These are phyloP conservation scores for Alloscopus bannaensis DNA, from an alignment of 2,888 invertebrate genomes.

Conservation along the genomic window DNA sequence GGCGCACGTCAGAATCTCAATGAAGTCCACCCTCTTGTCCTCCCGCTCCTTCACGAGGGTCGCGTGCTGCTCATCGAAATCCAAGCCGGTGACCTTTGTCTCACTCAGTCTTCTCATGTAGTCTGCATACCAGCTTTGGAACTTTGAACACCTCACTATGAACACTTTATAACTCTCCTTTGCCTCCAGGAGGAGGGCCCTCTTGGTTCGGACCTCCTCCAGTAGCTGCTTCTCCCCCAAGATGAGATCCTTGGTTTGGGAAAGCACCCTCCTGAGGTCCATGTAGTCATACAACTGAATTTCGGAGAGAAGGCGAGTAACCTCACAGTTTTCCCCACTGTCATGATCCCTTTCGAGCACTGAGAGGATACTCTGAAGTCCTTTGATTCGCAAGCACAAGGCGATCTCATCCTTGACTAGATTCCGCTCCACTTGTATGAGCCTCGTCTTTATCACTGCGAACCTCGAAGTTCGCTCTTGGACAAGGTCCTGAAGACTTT, in stretches of 20 bases:
- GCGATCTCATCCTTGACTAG: constrained; percentile 54
- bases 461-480: constrained; percentile 49
- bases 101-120: constrained; percentile 58
- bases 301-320: constrained; percentile 30
- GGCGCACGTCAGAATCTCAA: constrained; percentile 61
- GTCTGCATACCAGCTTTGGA: constrained; percentile 57
- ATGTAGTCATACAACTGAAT: constrained; percentile 25
- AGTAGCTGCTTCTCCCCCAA: constrained; percentile 49
- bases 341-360: constrained; percentile 52
- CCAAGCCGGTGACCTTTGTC: constrained; percentile 33
- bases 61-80: constrained; percentile 29
- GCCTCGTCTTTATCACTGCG: constrained; percentile 47
- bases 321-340: constrained; percentile 49
- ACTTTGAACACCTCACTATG: constrained; percentile 24
- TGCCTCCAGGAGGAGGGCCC: constrained; percentile 10
- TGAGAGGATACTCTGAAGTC: constrained; percentile 55
- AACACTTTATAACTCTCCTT: constrained; percentile 43
- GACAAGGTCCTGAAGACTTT: constrained; percentile 49
- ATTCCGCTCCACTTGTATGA: constrained; percentile 55
- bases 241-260: constrained; percentile 48
- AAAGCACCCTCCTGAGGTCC: constrained; percentile 33
- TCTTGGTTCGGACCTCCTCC: constrained; percentile 51
- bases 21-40: constrained; percentile 52
- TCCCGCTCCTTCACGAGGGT: constrained; percentile 58
- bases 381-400: constrained; percentile 34